phyloP scores from a whole-genome alignment of 2,113 vertebrate species.

The Hemibates koningsi region DNA sequence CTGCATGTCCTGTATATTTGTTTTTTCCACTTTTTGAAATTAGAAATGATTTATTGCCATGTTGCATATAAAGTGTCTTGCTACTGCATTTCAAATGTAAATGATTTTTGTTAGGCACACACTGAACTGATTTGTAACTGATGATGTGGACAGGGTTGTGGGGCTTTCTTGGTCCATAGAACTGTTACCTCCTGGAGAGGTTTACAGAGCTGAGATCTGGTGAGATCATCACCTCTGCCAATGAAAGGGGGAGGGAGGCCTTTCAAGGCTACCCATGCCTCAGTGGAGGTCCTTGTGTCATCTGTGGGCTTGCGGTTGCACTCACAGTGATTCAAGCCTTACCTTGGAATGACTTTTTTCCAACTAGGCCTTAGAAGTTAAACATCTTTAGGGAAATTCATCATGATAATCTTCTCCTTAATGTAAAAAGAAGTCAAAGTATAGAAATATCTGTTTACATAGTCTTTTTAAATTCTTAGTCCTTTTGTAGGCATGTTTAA shows the following conservation, averaged over 20 bases:
- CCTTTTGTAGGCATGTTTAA: not conserved
- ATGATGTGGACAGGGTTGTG: slow-evolving; percentile 2
- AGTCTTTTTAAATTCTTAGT: not conserved
- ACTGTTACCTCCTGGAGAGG: slow-evolving; percentile 33
- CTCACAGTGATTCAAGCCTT: slow-evolving; percentile 27
- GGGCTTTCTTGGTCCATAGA: not conserved
- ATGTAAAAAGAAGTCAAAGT: not conserved
- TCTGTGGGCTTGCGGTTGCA: slow-evolving; percentile 32
- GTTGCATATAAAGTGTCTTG: not conserved
- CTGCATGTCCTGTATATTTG: not conserved
- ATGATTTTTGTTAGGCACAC: not conserved
- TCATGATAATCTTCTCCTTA: not conserved
- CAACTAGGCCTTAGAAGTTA: not conserved
- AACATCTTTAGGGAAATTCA: not conserved
- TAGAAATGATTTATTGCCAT: not conserved
- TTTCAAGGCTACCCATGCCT: slow-evolving; percentile 50
- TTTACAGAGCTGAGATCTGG: slow-evolving; percentile 33
- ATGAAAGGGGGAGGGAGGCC: slow-evolving; percentile 35
- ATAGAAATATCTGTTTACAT: not conserved
- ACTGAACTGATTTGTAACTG: not conserved
- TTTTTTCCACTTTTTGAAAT: not conserved
- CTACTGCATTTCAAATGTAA: not conserved
- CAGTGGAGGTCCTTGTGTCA: slow-evolving; percentile 50
- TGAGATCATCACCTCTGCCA: slow-evolving; percentile 53
- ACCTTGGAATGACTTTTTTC: slow-evolving; percentile 34